Conservation (phyloP, 2,113 vertebrate species). For the Rhagologus leucostigma region DNA sequence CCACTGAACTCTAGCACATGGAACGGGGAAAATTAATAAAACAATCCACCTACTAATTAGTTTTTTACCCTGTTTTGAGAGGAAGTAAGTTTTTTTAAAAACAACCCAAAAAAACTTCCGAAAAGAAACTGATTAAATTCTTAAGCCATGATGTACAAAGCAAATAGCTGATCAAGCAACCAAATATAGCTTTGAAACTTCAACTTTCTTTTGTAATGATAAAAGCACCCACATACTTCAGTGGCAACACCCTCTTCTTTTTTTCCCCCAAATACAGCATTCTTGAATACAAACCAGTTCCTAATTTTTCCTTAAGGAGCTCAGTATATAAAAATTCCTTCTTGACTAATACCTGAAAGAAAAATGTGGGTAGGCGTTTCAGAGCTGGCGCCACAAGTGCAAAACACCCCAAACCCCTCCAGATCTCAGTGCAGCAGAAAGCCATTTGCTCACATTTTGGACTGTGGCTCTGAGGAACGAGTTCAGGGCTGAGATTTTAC, state of each 20-base stretch:
- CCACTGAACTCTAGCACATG: not conserved
- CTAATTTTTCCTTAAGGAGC: not conserved
- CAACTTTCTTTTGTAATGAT: conserved; percentile 20
- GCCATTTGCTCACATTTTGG: not conserved
- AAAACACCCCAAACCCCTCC: not conserved
- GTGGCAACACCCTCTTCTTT: not conserved
- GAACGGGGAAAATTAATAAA: not conserved
- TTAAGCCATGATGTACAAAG: conserved; percentile 28
- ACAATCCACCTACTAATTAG: not conserved
- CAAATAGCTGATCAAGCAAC: conserved; percentile 16
- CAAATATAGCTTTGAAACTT: conserved; percentile 48
- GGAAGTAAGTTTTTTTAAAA: not conserved
- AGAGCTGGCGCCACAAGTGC: not conserved
- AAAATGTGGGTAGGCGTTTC: not conserved
- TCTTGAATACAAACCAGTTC: not conserved
- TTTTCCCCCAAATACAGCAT: not conserved
- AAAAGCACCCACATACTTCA: not conserved
- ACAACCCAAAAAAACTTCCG: not conserved
- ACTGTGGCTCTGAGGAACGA: not conserved
- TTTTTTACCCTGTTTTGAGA: not conserved
- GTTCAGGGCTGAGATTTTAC: not conserved
- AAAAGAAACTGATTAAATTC: conserved; percentile 58
- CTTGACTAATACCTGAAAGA: not conserved
- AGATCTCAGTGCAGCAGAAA: not conserved
- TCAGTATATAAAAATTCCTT: not conserved